Base-by-base conservation (phyloP, 2,888 invertebrate genomes). In the Pogonocherus hispidulus region DNA sequence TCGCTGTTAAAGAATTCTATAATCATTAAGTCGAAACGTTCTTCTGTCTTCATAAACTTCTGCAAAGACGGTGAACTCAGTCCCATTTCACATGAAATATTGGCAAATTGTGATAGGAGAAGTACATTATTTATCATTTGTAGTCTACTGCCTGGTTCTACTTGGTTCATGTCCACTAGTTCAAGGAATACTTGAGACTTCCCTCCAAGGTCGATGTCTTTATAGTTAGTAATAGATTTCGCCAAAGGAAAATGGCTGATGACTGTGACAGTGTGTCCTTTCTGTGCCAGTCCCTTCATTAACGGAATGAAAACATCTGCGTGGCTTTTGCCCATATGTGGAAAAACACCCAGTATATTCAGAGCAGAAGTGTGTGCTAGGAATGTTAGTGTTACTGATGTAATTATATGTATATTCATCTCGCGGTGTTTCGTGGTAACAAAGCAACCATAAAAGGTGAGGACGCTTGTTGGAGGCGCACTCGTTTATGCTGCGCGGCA, bases 301-400 rank as follows among this genome's bases (percentile, higher is more conserved):
- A 91, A 86, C 0, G 91, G 89, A 76, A 87, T 87, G 77, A 90
- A 91, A 23, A 91, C 90, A 23, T 90, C 86, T 76, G 92, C 92
- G 81, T 94, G 93, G 67, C 93, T 93, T 76, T 89, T 91, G 1
- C 92, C 92, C 8, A 88, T 86, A 77, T 92, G 91, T 0, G 91
- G 90, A 79, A 92, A 91, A 70, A 92, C 83, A n/a, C 88, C 91
- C 22, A 93, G 84, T 71, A 93, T 90, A 67, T 87, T 89, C 55
- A 86, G 35, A 11, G 35, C 54, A 18, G 16, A 41, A 41, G n/a
- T 41, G 41, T 14, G 3, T 3, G 41, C n/a, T 5, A 41, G 41
- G 1, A 41, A 14, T 4, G 41, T 2, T 5, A 41, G 14, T n/a
- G 1, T 5, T n/a, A 41, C 41, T 4, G n/a, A n/a, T n/a, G n/a